Evolutionary conservation across 2,113 vertebrate species (phyloP).

Genomic region (Callaeas wilsoni): DNA sequence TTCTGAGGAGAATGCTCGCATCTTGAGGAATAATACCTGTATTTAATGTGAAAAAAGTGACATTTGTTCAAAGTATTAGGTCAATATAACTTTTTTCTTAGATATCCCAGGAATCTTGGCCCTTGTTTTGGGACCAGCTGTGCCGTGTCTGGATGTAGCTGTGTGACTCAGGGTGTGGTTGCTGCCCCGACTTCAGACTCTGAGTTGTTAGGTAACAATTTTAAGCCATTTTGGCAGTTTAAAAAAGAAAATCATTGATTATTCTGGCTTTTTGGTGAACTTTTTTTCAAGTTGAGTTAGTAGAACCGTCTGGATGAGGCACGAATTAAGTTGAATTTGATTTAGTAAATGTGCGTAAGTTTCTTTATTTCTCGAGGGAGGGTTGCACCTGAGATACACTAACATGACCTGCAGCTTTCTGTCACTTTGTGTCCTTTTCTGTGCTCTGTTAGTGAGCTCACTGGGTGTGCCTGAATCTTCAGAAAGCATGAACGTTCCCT

Average conservation of each 20-base stretch:
- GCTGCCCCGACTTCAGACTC: neutral
- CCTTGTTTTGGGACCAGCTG: neutral
- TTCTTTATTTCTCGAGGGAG: neutral
- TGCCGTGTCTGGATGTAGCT: neutral
- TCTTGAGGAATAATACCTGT: neutral
- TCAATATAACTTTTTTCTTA: neutral
- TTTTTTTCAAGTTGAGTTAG: neutral
- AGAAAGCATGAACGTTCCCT: neutral
- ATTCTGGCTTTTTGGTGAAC: neutral
- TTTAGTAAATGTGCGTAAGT: neutral
- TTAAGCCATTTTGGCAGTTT: neutral
- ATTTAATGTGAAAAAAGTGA: neutral
- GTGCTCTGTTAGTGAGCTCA: neutral
- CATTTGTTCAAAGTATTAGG: neutral
- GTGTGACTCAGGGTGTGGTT: too few species aligned
- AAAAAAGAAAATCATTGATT: neutral
- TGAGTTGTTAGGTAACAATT: neutral
- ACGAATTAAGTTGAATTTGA: neutral
- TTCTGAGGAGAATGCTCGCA: neutral
- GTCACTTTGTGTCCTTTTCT: neutral
- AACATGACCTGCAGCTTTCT: neutral
- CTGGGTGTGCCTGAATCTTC: neutral
- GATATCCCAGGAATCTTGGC: rapidly evolving
- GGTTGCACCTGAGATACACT: neutral
- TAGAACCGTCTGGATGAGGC: neutral